Conservation (phyloP, 2,113 vertebrate genomes). For the Bujurquina vittata region DNA sequence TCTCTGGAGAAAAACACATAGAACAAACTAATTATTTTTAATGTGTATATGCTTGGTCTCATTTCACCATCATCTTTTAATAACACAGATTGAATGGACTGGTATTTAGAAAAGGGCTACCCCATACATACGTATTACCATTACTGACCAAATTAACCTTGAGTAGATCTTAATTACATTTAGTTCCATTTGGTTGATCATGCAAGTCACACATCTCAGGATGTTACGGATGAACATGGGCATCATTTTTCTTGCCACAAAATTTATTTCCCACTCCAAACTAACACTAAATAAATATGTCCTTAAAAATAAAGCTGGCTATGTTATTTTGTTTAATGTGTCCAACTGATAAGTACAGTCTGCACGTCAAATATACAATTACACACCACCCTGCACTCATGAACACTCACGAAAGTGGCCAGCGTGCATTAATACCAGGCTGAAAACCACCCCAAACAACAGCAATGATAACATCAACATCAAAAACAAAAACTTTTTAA, state of each 20-base stretch:
- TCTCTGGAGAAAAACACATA: conserved; percentile 81
- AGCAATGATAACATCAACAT: background rate
- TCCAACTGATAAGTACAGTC: background rate
- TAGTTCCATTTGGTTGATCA: conserved; percentile 97
- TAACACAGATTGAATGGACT: conserved; percentile 99
- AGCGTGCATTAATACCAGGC: background rate
- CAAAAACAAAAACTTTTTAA: background rate
- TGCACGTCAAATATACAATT: background rate
- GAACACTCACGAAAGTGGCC: background rate
- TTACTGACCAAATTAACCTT: conserved; percentile 99
- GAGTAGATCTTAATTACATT: conserved; percentile 98
- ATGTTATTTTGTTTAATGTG: background rate
- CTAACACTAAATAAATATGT: background rate
- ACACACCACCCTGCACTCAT: background rate
- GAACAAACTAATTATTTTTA: conserved; percentile 77
- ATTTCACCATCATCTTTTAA: conserved; percentile 95
- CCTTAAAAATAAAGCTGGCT: background rate
- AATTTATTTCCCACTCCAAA: conserved; percentile 41
- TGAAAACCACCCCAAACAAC: too few species aligned
- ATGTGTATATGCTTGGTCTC: conserved; percentile 96
- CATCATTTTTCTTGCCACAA: background rate
- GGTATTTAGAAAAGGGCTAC: conserved; percentile 93
- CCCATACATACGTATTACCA: conserved; percentile 97
- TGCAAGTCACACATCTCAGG: conserved; percentile 87
- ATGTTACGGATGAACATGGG: conserved; percentile 85